phyloP scores from a whole-genome alignment of 1,140 invertebrate species.

The Apis laboriosa region DNA sequence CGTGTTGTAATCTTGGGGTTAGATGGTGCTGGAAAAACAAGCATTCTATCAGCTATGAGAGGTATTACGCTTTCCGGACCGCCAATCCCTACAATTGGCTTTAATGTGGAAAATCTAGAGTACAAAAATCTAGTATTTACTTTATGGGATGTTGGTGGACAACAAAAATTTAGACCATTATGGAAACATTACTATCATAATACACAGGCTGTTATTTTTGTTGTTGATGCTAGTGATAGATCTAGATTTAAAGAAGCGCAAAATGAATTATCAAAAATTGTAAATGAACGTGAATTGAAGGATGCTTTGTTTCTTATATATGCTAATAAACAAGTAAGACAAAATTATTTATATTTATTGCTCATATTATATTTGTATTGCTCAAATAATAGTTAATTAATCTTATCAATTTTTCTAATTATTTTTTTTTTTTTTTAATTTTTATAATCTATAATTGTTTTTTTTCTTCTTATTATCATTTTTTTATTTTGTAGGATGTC shows the following conservation, averaged over 20 bases:
- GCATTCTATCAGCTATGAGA: conserved; percentile 84
- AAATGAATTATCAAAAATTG: conserved; percentile 81
- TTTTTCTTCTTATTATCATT: neutral
- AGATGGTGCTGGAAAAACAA: conserved; percentile 84
- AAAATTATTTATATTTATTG: too few relatives aligned
- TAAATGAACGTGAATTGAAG: conserved; percentile 81
- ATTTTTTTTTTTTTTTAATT: neutral
- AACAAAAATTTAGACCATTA: conserved; percentile 82
- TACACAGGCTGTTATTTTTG: conserved; percentile 83
- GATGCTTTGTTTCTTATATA: conserved; percentile 82
- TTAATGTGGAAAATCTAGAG: conserved; percentile 84
- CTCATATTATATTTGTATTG: too few relatives aligned
- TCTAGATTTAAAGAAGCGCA: conserved; percentile 81
- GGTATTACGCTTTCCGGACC: conserved; percentile 76
- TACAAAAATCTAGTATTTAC: conserved; percentile 84
- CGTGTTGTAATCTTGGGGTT: conserved; percentile 83
- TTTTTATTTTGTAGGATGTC: conserved; percentile 74
- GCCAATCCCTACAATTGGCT: conserved; percentile 83
- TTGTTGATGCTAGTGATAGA: conserved; percentile 81
- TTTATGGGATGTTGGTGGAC: conserved; percentile 85
- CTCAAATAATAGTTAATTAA: too few relatives aligned
- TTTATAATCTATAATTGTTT: neutral
- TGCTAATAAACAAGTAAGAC: conserved; percentile 82
- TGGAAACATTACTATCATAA: conserved; percentile 85
- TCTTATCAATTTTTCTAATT: neutral